phyloP scores from a whole-genome alignment of 2,888 invertebrate genomes.

The Ditula angustiorana region DNA sequence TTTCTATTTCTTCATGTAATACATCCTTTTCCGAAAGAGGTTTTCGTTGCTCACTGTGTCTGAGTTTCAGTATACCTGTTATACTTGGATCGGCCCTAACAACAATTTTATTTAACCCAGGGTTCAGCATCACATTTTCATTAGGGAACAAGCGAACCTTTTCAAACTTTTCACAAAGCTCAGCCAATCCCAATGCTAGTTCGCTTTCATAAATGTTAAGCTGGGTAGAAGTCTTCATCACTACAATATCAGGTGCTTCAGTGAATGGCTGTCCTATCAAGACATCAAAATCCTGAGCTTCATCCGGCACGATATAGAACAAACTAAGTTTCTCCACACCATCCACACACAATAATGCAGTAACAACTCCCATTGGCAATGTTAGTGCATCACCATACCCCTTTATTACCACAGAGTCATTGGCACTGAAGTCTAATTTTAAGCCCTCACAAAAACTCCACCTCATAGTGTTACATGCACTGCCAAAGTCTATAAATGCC shows the following conservation, averaged over 20 bases:
- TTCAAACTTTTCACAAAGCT: conserved; percentile 28
- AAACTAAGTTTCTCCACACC: conserved; percentile 27
- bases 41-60: conserved; percentile 32
- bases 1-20: conserved; percentile 15
- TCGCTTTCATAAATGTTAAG: conserved; percentile 34
- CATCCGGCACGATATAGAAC: conserved; percentile 37
- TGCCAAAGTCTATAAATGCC: conserved; percentile 41
- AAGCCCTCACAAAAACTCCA: conserved; percentile 13
- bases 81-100: conserved; percentile 32
- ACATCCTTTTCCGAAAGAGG: conserved; percentile 35
- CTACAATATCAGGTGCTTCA: conserved; percentile 32
- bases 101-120: conserved; percentile 36
- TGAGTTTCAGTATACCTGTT: conserved; percentile 14
- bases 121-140: conserved; percentile 1
- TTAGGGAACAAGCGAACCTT: conserved; percentile 28
- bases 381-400: conserved; percentile 38
- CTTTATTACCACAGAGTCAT: conserved; percentile 24
- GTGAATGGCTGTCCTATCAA: conserved; percentile 37
- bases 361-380: conserved; percentile 17
- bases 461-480: conserved; percentile 30
- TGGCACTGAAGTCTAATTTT: background rate
- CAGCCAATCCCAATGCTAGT: conserved; percentile 8
- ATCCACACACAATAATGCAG: conserved; percentile 30
- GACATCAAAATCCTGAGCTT: conserved; percentile 31
- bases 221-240: conserved; percentile 36